phyloP scores from a whole-genome alignment of 2,797 vertebrate genomes.

The Bothrops alternatus region DNA sequence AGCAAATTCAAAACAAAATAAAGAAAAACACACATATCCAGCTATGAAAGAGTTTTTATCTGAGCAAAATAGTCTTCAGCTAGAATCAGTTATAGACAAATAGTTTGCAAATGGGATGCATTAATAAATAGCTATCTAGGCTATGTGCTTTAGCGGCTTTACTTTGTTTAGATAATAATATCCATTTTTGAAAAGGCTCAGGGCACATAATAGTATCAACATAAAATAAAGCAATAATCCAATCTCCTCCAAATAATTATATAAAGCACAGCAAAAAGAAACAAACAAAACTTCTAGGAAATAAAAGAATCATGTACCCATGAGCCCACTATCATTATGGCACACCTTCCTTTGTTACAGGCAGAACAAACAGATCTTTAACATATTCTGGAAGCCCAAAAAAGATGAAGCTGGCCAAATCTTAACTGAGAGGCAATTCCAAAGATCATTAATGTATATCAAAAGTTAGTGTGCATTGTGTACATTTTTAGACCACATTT shows the following conservation, averaged over 20 bases:
- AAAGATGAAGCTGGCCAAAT: neutral
- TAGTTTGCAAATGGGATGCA: slow-evolving; percentile 58
- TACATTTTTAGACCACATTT: too few species aligned
- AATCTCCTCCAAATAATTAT: neutral
- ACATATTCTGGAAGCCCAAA: neutral
- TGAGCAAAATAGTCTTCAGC: slow-evolving; percentile 37
- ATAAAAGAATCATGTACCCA: neutral
- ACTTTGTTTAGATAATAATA: neutral
- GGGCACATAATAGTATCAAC: neutral
- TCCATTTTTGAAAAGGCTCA: neutral
- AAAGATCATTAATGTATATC: neutral
- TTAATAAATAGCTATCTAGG: slow-evolving; percentile 60
- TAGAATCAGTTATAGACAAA: slow-evolving; percentile 51
- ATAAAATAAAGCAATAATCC: neutral
- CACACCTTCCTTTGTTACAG: neutral
- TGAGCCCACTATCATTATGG: neutral
- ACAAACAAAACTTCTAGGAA: neutral
- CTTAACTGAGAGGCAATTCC: neutral
- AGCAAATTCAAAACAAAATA: neutral
- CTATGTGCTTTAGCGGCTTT: slow-evolving; percentile 30
- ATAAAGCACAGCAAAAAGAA: neutral
- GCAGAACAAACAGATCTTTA: neutral
- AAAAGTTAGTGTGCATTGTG: neutral
- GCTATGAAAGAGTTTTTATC: neutral
- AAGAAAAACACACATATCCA: neutral